These are phyloP conservation scores for Cettia cetti DNA, from an alignment of 2,113 vertebrate genomes.

Conservation along the genomic window DNA sequence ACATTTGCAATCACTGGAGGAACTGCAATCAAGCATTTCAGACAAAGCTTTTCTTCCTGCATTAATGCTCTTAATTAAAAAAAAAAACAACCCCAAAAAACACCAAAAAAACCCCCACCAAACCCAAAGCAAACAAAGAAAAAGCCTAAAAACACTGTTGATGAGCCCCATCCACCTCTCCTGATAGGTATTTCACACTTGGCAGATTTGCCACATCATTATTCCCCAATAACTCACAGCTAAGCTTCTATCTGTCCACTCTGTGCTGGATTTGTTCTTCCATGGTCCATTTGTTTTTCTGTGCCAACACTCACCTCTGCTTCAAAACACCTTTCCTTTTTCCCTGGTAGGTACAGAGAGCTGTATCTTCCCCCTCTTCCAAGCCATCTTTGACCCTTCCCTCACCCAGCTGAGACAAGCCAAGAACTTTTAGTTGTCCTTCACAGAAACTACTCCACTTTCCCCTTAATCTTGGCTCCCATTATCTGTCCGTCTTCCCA, in stretches of 20 bases:
- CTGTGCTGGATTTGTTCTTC: not conserved
- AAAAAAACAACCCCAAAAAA: no score
- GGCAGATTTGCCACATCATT: not conserved
- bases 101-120: not conserved
- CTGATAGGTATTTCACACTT: not conserved
- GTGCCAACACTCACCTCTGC: not conserved
- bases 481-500: not conserved
- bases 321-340: not conserved
- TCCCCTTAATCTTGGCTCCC: not conserved
- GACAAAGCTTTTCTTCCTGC: not conserved
- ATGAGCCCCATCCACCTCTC: not conserved
- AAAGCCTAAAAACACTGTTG: not conserved
- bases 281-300: not conserved
- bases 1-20: not conserved
- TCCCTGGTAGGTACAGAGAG: not conserved
- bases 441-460: not conserved
- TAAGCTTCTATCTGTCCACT: not conserved
- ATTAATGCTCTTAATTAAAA: not conserved
- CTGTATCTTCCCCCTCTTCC: not conserved
- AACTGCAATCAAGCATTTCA: slow-evolving; percentile 4
- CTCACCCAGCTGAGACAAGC: not conserved
- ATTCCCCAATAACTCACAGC: not conserved
- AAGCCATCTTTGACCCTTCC: not conserved
- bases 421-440: not conserved
- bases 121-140: not conserved